A percentile compares a stretch with the other conserved stretches of the same genome.
phyloP scores from a whole-genome alignment of 2,797 vertebrate genomes.

The Halcyon badia region DNA sequence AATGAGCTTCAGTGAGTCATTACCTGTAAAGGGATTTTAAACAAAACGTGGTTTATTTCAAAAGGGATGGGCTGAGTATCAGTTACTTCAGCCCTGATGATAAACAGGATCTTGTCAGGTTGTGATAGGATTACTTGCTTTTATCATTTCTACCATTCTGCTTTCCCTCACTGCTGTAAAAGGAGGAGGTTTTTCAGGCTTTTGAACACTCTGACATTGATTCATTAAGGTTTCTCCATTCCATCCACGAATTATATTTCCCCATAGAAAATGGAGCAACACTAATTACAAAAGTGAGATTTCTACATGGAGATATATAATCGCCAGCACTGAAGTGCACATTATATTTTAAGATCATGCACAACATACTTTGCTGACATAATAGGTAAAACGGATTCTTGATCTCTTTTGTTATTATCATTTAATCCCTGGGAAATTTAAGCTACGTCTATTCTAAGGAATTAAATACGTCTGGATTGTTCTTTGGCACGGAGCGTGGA shows the following conservation, averaged over 20 bases:
- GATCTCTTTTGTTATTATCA: not conserved
- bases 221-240: slow-evolving; percentile 26
- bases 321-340: not conserved
- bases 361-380: not conserved
- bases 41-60: not conserved
- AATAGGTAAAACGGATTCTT: slow-evolving; percentile 11
- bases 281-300: slow-evolving; percentile 31
- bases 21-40: not conserved
- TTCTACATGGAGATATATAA: slow-evolving; percentile 7
- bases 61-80: not conserved
- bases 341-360: slow-evolving; percentile 18
- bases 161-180: not conserved
- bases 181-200: not conserved
- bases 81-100: not conserved
- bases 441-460: not conserved
- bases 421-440: slow-evolving; percentile 15
- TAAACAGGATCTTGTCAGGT: not conserved
- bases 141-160: not conserved
- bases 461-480: not conserved
- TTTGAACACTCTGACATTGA: not conserved
- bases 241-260: not conserved
- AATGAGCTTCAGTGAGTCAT: not conserved
- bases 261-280: slow-evolving; percentile 8
- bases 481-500: not conserved
- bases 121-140: not conserved